Conservation (phyloP, 2,888 invertebrate species). For the Aethes cnicana region DNA sequence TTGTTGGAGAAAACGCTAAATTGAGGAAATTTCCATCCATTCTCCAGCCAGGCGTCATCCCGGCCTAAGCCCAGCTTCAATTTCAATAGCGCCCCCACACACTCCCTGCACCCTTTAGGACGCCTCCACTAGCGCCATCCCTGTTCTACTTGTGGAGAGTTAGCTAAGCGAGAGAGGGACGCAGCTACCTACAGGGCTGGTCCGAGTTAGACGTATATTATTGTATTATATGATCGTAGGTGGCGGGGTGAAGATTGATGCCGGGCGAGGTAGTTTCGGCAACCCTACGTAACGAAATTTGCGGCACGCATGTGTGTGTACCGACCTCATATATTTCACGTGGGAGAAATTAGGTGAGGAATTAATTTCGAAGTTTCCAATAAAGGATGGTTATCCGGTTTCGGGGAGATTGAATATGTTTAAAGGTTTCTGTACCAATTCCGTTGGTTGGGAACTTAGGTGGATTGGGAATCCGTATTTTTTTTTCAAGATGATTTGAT, state of each 20-base stretch:
- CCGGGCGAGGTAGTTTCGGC: constrained; percentile 74
- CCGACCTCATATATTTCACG: constrained; percentile 73
- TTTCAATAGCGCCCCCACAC: constrained; percentile 81
- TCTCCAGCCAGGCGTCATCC: constrained; percentile 82
- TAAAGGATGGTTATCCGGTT: constrained; percentile 58
- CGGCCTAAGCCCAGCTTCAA: constrained; percentile 82
- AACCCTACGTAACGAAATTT: constrained; percentile 80
- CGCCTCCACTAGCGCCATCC: constrained; percentile 66
- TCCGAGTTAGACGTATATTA: constrained; percentile 83
- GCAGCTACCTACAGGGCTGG: constrained; percentile 76
- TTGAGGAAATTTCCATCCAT: constrained; percentile 83
- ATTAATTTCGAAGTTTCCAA: constrained; percentile 80
- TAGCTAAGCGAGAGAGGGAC: constrained; percentile 46
- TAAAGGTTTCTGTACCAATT: constrained; percentile 58
- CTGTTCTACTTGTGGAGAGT: constrained; percentile 43
- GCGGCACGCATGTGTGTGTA: constrained; percentile 68
- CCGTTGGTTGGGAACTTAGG: constrained; percentile 18
- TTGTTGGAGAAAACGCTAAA: constrained; percentile 82
- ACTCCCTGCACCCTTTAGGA: constrained; percentile 82
- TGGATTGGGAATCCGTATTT: constrained; percentile 12
- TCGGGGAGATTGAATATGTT: constrained; percentile 59
- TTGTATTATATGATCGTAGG: constrained; percentile 81
- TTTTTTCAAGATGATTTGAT: not conserved
- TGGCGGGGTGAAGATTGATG: constrained; percentile 81
- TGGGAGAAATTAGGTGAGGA: constrained; percentile 74